Evolutionary conservation across 2,888 invertebrate genomes (phyloP).

Genomic region (Pocota personata): DNA sequence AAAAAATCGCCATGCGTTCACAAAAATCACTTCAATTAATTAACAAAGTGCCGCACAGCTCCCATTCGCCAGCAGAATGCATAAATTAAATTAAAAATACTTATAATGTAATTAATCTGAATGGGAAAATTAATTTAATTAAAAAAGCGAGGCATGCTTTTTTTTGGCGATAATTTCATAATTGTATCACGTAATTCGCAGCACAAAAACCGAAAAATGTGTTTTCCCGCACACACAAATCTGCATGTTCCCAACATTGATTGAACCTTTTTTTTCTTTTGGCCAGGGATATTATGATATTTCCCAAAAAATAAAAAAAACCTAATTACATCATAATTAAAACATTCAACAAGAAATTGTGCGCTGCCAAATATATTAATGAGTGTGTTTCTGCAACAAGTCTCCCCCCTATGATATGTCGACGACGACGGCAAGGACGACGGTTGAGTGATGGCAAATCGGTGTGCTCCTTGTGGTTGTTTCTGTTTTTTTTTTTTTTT

Average conservation of each 20-base stretch:
- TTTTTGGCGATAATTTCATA: conserved; percentile 16
- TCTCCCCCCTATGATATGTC: not conserved
- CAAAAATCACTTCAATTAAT: conserved; percentile 11
- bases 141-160: conserved; percentile 1
- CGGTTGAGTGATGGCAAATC: conserved; percentile 22
- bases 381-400: conserved; percentile 59
- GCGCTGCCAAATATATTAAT: conserved; percentile 25
- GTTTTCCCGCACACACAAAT: conserved; percentile 1
- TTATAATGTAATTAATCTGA: conserved; percentile 41
- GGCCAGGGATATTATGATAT: not conserved
- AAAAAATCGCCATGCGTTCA: not conserved
- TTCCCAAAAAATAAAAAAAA: not conserved
- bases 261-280: not conserved
- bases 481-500: not conserved
- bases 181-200: conserved; percentile 1
- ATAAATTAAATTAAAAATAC: conserved; percentile 24
- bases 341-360: conserved; percentile 57
- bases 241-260: not conserved
- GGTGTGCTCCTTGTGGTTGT: not conserved
- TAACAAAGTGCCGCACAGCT: not conserved
- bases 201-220: not conserved
- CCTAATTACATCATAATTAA: conserved; percentile 53
- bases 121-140: conserved; percentile 47
- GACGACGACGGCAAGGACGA: not conserved
- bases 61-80: not conserved